Base-by-base conservation (phyloP, 2,888 invertebrate species). In the Miltochrista miniata region DNA sequence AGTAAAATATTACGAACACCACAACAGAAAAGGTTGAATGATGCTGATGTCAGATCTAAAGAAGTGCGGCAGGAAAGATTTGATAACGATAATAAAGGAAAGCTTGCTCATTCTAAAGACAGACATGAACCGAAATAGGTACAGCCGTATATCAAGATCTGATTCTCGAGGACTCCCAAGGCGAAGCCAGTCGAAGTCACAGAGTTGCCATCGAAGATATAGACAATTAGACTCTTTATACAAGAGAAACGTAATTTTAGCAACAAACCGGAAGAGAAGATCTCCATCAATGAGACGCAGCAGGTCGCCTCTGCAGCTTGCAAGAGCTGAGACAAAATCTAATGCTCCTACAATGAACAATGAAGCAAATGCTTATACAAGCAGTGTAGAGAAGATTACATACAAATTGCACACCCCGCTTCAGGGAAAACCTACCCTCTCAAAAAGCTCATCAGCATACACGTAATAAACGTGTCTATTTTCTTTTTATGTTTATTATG, bases 171-270 rank as follows among this genome's bases (percentile, higher is more conserved):
- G 78, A 15, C 79, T 81, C 0, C 81, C 84, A 63, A 76, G 85
- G 61, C 67, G 77, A 1, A 81, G 76, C 39, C 66, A 84, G 18
- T 87, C 88, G 0, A 72, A 85, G 29, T 89, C 90, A 0, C 77
- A 84, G 1, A 83, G 86, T 2, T 76, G 85, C 8, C 89, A 80
- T 61, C 73, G 84, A 42, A 71, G 86, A n/a, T 83, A 89, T 44
- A 82, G 86, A 40, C 73, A 87, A 29, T 90, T 92, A 7, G 79
- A 85, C 45, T 92, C 93, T 0, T 87, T 90, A 2, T 93, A 93
- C 52, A 84, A 87, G 54, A 85, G 88, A 68, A 87, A 80, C 79
- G 87, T 46, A 85, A 7, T 85, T 90, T 91, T 92, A 0, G 78
- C 87, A 24, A 24, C 18, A 1, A 87, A 0, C 79, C 48, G 39